These are phyloP conservation scores for Darevskia mixta DNA, from an alignment of 2,797 vertebrate species.

Conservation along the genomic window DNA sequence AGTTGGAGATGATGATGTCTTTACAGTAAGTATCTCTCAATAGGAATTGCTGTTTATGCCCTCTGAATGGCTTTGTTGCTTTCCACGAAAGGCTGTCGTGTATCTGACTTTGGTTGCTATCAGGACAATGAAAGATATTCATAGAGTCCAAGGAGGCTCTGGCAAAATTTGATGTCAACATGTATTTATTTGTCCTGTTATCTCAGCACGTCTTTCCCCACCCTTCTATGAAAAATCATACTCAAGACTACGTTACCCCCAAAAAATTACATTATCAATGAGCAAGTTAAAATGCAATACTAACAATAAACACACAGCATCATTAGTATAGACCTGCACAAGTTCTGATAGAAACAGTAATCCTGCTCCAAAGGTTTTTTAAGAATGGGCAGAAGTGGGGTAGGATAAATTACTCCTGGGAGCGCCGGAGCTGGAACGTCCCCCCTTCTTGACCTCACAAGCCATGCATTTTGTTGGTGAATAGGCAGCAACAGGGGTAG, in stretches of 20 bases:
- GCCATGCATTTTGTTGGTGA: not conserved
- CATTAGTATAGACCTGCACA: not conserved
- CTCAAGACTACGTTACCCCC: not conserved
- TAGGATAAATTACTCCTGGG: too few relatives aligned
- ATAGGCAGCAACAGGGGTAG: not conserved
- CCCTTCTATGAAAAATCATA: not conserved
- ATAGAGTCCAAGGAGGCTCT: not conserved
- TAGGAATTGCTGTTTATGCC: not conserved
- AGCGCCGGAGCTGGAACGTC: not conserved
- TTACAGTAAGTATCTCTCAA: slow-evolving; percentile 88
- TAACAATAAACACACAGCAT: not conserved
- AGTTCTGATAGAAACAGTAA: not conserved
- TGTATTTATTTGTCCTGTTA: not conserved
- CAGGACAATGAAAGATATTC: not conserved
- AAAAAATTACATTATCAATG: not conserved
- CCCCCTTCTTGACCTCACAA: not conserved
- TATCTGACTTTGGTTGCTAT: not conserved
- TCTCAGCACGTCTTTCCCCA: not conserved
- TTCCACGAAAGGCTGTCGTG: not conserved
- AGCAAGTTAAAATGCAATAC: not conserved
- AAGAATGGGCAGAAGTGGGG: not conserved
- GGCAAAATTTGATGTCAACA: not conserved
- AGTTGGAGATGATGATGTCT: slow-evolving; percentile 97
- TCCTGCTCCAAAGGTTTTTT: not conserved
- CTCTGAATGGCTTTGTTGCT: not conserved